Evolutionary conservation across 2,888 invertebrate species (phyloP).

Genomic region (Neocrepidodera transversa): DNA sequence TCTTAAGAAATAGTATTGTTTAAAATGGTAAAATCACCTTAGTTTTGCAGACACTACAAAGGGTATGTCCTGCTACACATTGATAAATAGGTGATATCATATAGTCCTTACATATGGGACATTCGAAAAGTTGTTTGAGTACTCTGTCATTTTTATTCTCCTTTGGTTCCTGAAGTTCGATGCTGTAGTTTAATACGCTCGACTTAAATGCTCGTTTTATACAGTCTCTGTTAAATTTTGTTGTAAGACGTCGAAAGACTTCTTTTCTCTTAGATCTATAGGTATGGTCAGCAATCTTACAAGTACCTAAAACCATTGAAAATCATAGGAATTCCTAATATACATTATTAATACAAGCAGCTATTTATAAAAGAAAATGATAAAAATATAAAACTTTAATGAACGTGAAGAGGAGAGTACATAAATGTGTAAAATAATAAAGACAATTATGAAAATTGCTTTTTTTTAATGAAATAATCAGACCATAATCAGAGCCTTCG

Average conservation of each 20-base stretch:
- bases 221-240: constrained; percentile 38
- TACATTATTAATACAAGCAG: no score
- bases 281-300: constrained; percentile 36
- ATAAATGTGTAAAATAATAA: no score
- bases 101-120: constrained; percentile 48
- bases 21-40: no score
- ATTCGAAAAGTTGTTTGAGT: constrained; percentile 36
- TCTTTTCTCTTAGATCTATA: constrained; percentile 38
- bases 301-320: constrained; percentile 17
- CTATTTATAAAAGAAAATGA: no score
- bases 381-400: no score
- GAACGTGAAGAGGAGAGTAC: no score
- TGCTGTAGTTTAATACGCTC: constrained; percentile 29
- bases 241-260: constrained; percentile 37
- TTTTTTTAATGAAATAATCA: no score
- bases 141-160: constrained; percentile 31
- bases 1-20: no score
- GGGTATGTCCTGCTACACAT: constrained; percentile 35
- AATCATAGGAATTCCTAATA: no score
- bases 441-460: no score
- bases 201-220: constrained; percentile 37
- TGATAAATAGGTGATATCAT: constrained; percentile 41
- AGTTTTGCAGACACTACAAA: constrained; percentile 33
- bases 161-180: constrained; percentile 11
- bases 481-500: no score